A percentile compares a stretch with the other conserved stretches of the same genome.
These are phyloP conservation scores for Caenorhabditis becei DNA, from an alignment of 2,888 invertebrate species.

Conservation along the genomic window DNA sequence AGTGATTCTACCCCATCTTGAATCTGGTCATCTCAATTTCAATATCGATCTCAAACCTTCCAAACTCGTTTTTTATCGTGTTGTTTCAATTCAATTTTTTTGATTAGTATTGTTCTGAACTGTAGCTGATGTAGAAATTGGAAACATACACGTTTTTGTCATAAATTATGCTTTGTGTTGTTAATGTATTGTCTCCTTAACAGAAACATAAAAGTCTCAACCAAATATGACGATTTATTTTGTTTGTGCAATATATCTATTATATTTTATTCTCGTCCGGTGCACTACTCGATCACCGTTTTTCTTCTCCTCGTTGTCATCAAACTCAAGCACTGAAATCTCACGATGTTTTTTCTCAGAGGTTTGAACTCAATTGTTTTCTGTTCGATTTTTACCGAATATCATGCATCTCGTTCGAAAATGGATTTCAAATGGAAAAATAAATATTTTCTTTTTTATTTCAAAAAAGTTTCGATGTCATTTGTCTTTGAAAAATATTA, in stretches of 20 bases:
- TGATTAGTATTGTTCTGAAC: too few species aligned
- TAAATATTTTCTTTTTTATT: too few species aligned
- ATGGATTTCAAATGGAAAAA: too few species aligned
- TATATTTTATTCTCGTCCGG: slow-evolving; percentile 4
- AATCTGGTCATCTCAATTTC: neutral
- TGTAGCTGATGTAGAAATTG: too few species aligned
- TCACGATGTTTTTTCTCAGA: slow-evolving; percentile 81
- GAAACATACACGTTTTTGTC: too few species aligned
- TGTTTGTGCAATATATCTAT: slow-evolving; percentile 32
- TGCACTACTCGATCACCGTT: neutral
- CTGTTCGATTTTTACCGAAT: neutral
- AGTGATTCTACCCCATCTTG: slow-evolving; percentile 2
- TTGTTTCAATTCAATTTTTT: neutral
- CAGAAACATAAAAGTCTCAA: neutral
- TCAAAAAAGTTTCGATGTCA: too few species aligned
- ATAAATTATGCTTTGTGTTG: too few species aligned
- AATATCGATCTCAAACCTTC: slow-evolving; percentile 1
- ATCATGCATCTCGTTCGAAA: too few species aligned
- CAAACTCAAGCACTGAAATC: slow-evolving; percentile 82
- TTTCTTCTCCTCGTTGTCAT: slow-evolving; percentile 47
- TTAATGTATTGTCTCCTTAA: too few species aligned
- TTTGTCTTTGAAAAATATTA: too few species aligned
- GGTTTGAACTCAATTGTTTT: slow-evolving; percentile 57
- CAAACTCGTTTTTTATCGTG: neutral
- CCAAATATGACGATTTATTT: neutral